A percentile compares a stretch with the other conserved stretches of the same genome.
Conservation (phyloP, 2,888 invertebrate species). For the Drosophila prolongata region DNA sequence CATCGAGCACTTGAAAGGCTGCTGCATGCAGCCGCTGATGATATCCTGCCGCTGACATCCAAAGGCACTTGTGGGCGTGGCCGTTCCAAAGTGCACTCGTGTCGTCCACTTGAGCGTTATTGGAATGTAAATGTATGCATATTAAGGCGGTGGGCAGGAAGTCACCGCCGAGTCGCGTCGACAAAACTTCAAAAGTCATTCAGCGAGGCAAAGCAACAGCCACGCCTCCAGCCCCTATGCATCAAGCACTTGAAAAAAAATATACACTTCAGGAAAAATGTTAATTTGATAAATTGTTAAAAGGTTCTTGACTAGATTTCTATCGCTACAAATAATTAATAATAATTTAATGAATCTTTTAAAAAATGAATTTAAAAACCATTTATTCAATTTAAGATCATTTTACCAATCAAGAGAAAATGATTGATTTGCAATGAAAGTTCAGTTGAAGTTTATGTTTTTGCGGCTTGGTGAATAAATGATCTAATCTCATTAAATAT, state of each 20-base stretch:
- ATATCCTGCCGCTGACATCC: slow-evolving; percentile 67
- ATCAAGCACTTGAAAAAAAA: slow-evolving; percentile 24
- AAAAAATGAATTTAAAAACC: too few species aligned
- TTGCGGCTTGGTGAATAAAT: too few species aligned
- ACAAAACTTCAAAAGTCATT: slow-evolving; percentile 76
- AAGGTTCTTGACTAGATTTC: too few species aligned
- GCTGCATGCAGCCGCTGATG: slow-evolving; percentile 42
- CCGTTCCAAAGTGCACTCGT: slow-evolving; percentile 68
- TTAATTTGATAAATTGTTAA: too few species aligned
- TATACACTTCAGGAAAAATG: too few species aligned
- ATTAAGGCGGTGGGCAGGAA: slow-evolving; percentile 54
- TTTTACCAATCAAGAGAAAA: too few species aligned
- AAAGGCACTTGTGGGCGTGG: slow-evolving; percentile 61
- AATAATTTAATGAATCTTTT: too few species aligned
- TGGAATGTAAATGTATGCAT: slow-evolving; percentile 82
- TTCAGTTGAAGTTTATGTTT: too few species aligned
- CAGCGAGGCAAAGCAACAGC: slow-evolving; percentile 50
- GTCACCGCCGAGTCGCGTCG: slow-evolving; percentile 44
- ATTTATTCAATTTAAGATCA: too few species aligned
- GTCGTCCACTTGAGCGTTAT: slow-evolving; percentile 80
- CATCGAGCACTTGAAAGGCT: slow-evolving; percentile 70
- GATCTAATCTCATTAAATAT: too few species aligned
- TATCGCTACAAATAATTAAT: too few species aligned
- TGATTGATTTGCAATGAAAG: too few species aligned
- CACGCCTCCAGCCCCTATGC: slow-evolving; percentile 6